Conservation (phyloP, 2,797 vertebrate species). For the Xenops minutus region DNA sequence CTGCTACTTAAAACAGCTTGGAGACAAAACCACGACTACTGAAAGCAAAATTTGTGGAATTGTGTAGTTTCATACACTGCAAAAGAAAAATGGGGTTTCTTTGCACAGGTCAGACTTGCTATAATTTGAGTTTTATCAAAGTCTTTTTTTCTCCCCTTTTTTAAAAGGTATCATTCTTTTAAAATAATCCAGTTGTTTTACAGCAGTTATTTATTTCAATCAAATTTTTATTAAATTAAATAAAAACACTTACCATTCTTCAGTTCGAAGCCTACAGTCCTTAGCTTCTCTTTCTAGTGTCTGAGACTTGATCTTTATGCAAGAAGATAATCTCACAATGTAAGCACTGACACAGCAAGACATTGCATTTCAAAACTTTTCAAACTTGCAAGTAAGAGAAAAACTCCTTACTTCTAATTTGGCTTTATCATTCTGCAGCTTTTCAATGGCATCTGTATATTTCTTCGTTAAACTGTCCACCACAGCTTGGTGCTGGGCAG, state of each 20-base stretch:
- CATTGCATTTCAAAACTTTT: conserved; percentile 4
- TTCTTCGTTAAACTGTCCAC: conserved; percentile 87
- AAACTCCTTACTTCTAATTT: conserved; percentile 85
- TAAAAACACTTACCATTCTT: conserved; percentile 87
- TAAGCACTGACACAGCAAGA: conserved; percentile 11
- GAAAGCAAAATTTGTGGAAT: background rate
- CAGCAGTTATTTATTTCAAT: background rate
- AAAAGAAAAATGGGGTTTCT: background rate
- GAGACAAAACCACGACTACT: background rate
- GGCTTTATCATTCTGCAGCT: conserved; percentile 91
- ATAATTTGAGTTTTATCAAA: background rate
- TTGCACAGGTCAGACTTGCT: background rate
- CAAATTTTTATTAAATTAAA: background rate
- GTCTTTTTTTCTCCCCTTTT: background rate
- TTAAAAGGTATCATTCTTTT: background rate
- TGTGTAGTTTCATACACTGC: background rate
- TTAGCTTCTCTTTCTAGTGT: conserved; percentile 92
- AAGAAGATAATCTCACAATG: conserved; percentile 60
- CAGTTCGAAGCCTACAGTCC: conserved; percentile 91
- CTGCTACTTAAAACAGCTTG: background rate
- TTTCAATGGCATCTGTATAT: conserved; percentile 90
- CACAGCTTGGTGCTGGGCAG: conserved; percentile 86
- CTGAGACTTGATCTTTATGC: conserved; percentile 89
- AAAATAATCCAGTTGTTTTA: background rate
- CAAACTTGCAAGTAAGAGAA: background rate